phyloP scores from a whole-genome alignment of 1,140 invertebrate species.

The Bradynema listronoti region DNA sequence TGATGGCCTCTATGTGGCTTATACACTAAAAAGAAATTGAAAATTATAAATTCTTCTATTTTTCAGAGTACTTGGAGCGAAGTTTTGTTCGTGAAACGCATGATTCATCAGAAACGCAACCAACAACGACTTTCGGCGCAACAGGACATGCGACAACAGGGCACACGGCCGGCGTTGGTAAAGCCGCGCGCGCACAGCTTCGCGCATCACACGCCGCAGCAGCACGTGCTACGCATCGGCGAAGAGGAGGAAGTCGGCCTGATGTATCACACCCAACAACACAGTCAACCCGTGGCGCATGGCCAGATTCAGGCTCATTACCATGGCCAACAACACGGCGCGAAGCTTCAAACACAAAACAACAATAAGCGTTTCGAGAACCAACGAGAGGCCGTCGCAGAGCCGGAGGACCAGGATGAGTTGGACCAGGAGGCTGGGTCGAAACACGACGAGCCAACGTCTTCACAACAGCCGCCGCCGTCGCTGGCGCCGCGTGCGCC shows the following conservation, averaged over 20 bases:
- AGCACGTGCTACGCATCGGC: no score
- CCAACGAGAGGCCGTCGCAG: slow-evolving; percentile 2
- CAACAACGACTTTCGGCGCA: no score
- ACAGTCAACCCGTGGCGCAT: no score
- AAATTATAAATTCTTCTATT: no score
- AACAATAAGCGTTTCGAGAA: neutral
- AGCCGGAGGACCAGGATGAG: neutral
- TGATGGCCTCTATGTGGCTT: no score
- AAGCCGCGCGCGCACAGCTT: slow-evolving; percentile 12
- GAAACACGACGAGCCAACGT: no score
- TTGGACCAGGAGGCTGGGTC: no score
- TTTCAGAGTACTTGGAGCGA: slow-evolving; percentile 32
- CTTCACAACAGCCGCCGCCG: neutral
- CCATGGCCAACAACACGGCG: neutral
- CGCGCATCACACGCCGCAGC: no score
- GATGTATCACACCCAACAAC: neutral
- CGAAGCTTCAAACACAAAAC: slow-evolving; percentile 8
- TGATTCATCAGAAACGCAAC: neutral
- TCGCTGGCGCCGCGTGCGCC: slow-evolving; percentile 9
- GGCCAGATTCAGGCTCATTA: no score
- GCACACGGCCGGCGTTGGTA: neutral
- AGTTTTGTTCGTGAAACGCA: slow-evolving; percentile 18
- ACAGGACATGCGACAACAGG: neutral
- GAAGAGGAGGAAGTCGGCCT: neutral
- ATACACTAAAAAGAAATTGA: no score